A percentile compares a stretch with the other conserved stretches of the same genome.
Evolutionary conservation across 2,888 invertebrate species (phyloP).

Genomic region (Syrphus vitripennis): DNA sequence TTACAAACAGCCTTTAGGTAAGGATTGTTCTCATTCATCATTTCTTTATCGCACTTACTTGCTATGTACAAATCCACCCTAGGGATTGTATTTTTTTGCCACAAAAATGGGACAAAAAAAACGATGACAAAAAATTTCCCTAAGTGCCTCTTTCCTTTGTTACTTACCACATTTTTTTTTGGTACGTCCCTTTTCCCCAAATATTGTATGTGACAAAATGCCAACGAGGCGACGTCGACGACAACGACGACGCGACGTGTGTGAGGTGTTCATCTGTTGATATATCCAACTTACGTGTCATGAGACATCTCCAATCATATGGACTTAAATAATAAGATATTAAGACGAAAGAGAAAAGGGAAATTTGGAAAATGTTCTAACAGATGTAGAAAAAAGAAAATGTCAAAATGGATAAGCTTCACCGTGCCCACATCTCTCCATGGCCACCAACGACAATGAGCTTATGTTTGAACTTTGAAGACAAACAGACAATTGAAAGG

Average conservation of each 20-base stretch:
- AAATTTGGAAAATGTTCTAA: not conserved
- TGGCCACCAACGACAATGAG: too few relatives aligned
- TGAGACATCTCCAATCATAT: conserved; percentile 54
- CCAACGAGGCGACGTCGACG: not conserved
- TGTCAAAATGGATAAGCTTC: not conserved
- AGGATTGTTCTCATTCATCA: conserved; percentile 55
- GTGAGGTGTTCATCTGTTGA: conserved; percentile 62
- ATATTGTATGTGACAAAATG: conserved; percentile 6
- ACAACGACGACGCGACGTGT: not conserved
- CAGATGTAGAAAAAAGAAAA: not conserved
- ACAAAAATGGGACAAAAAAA: not conserved
- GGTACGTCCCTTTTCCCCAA: not conserved
- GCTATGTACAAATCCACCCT: conserved; percentile 42
- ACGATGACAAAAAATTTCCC: conserved; percentile 13
- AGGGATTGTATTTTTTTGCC: conserved; percentile 22
- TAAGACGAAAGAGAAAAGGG: not conserved
- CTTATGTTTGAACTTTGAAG: too few relatives aligned
- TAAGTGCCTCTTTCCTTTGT: not conserved
- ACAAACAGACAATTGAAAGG: not conserved
- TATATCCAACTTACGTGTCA: conserved; percentile 38
- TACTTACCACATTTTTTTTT: not conserved
- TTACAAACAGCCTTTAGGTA: conserved; percentile 28
- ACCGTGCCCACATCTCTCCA: too few relatives aligned
- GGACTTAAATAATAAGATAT: conserved; percentile 55
- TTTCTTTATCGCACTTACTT: conserved; percentile 40